phyloP scores from a whole-genome alignment of 2,888 invertebrate species.

The Heliconius ethilla region DNA sequence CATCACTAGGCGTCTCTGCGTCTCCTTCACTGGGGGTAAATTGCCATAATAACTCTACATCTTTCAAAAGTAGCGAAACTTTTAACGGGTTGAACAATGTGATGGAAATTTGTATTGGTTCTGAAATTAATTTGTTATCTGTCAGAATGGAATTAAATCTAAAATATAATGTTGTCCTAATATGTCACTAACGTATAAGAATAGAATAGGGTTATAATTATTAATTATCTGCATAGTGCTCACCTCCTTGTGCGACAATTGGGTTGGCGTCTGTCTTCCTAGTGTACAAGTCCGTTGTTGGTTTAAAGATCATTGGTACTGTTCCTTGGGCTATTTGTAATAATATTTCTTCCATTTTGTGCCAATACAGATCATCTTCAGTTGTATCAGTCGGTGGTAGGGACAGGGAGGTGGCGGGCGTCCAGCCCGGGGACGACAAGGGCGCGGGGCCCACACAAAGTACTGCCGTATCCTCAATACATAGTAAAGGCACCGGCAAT shows the following conservation, averaged over 20 bases:
- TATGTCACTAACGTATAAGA: too few relatives aligned
- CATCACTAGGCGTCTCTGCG: constrained; percentile 52
- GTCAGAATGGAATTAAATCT: too few relatives aligned
- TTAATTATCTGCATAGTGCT: constrained; percentile 34
- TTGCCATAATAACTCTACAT: constrained; percentile 88
- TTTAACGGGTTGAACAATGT: constrained; percentile 89
- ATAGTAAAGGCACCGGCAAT: constrained; percentile 89
- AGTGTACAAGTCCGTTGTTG: constrained; percentile 88
- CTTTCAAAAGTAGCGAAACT: constrained; percentile 85
- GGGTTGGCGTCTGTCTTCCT: constrained; percentile 86
- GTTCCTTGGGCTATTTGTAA: constrained; percentile 86
- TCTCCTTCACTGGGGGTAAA: constrained; percentile 67
- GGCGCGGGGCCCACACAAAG: constrained; percentile 84
- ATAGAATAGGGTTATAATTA: background rate
- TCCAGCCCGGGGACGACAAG: constrained; percentile 79
- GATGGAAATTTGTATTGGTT: constrained; percentile 90
- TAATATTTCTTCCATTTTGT: constrained; percentile 89
- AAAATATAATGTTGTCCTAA: too few relatives aligned
- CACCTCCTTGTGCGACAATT: constrained; percentile 87
- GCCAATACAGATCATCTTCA: constrained; percentile 81
- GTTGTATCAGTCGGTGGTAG: constrained; percentile 59
- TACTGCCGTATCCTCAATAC: constrained; percentile 86
- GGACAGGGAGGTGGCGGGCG: constrained; percentile 78
- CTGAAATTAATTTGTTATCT: constrained; percentile 68
- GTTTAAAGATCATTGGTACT: constrained; percentile 89